Percentiles rank a stretch among this genome's conserved stretches.
These are phyloP conservation scores for Tachystola acroxantha DNA, from an alignment of 2,888 invertebrate species.

Conservation along the genomic window DNA sequence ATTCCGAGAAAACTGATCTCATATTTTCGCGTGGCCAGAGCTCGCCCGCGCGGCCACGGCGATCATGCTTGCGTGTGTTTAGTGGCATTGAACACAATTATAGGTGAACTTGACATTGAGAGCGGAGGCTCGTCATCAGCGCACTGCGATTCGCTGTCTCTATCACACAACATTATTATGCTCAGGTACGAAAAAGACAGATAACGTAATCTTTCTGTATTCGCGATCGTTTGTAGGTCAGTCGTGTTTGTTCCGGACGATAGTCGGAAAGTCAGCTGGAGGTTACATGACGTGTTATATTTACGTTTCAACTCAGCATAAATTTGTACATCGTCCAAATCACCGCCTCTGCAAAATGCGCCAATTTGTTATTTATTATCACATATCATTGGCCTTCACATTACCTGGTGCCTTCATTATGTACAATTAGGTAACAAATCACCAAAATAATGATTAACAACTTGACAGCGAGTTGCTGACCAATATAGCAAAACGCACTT, in stretches of 20 bases:
- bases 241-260: conserved; percentile 75
- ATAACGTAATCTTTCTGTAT: conserved; percentile 56
- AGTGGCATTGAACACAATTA: conserved; percentile 76
- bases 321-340: conserved; percentile 29
- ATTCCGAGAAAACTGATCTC: conserved; percentile 12
- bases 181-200: conserved; percentile 53
- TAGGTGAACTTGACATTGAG: conserved; percentile 79
- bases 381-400: not conserved
- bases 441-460: no score
- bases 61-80: conserved; percentile 65
- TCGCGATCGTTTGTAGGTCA: conserved; percentile 74
- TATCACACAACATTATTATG: conserved; percentile 35
- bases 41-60: conserved; percentile 22
- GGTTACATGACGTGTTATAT: conserved; percentile 65
- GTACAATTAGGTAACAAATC: not conserved
- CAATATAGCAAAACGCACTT: no score
- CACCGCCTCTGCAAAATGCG: conserved; percentile 27
- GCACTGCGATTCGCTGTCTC: conserved; percentile 55
- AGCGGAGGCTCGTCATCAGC: conserved; percentile 74
- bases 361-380: conserved; percentile 13
- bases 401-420: not conserved
- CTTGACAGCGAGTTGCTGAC: no score
- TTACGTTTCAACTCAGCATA: conserved; percentile 46
- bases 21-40: conserved; percentile 41
- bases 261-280: conserved; percentile 76